phyloP scores from a whole-genome alignment of 2,888 invertebrate species.

The Augochlorella aurata region DNA sequence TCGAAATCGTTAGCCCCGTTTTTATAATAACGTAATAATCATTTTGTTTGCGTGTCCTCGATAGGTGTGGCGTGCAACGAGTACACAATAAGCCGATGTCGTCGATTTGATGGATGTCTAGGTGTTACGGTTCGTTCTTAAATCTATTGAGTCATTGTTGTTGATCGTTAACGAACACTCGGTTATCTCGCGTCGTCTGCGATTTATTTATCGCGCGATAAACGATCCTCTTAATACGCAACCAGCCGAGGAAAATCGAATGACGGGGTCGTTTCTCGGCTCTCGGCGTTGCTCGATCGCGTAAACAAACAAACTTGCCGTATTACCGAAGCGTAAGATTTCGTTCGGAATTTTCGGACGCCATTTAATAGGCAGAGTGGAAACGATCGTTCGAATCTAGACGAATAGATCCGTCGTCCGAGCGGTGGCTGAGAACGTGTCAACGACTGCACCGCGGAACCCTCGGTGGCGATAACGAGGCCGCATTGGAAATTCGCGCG shows the following conservation, averaged over 20 bases:
- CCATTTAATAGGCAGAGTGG: no score
- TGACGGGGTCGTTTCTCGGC: not conserved
- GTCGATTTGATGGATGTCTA: not conserved
- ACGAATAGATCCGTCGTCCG: not conserved
- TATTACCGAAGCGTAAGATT: no score
- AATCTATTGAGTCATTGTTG: slow-evolving; percentile 15
- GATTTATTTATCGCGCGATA: slow-evolving; percentile 17
- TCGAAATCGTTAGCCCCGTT: not conserved
- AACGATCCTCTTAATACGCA: slow-evolving; percentile 1
- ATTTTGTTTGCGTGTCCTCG: not conserved
- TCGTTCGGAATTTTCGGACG: no score
- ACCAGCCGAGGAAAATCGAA: not conserved
- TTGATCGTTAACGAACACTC: slow-evolving; percentile 19
- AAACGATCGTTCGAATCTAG: not conserved
- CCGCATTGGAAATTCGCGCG: not conserved
- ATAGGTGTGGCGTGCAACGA: not conserved
- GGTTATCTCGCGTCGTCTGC: slow-evolving; percentile 11
- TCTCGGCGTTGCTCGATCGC: not conserved
- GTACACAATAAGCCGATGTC: not conserved
- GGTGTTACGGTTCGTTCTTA: not conserved
- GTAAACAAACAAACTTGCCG: not conserved
- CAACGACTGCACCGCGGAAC: not conserved
- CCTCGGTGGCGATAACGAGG: not conserved
- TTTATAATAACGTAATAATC: not conserved
- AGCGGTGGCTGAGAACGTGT: not conserved